These are phyloP conservation scores for Oryzias sinensis DNA, from an alignment of 2,797 vertebrate species.

Conservation along the genomic window DNA sequence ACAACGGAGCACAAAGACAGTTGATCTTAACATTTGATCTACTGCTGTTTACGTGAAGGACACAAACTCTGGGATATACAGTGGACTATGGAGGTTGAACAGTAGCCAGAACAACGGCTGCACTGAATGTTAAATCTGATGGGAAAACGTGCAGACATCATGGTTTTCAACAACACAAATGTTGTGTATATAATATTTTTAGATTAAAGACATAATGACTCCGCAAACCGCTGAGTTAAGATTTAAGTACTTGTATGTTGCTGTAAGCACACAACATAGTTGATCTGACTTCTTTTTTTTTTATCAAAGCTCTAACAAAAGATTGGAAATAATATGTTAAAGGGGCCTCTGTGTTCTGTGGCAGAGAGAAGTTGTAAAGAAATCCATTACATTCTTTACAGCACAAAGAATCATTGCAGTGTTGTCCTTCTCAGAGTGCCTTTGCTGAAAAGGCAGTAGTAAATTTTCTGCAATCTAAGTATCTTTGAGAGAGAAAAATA, in stretches of 20 bases:
- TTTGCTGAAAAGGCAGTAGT: conserved; percentile 3
- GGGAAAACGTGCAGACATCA: conserved; percentile 20
- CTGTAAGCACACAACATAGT: conserved; percentile 18
- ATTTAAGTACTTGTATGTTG: conserved; percentile 26
- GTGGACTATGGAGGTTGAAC: conserved; percentile 18
- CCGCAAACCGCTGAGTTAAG: not conserved
- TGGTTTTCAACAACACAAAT: conserved; percentile 19
- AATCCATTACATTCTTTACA: conserved; percentile 9
- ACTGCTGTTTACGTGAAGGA: conserved; percentile 23
- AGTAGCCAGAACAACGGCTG: not conserved
- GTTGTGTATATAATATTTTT: conserved; percentile 23
- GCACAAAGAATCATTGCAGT: not conserved
- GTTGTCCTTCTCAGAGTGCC: conserved; percentile 16
- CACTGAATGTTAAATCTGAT: conserved; percentile 15
- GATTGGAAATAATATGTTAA: conserved; percentile 9
- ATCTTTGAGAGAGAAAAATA: conserved; percentile 13
- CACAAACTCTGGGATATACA: conserved; percentile 14
- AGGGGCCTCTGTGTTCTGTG: conserved; percentile 4
- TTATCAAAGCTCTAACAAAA: conserved; percentile 15
- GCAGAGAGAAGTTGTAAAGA: conserved; percentile 9
- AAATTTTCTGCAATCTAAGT: conserved; percentile 15
- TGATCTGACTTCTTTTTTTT: conserved; percentile 20
- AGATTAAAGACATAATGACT: conserved; percentile 25
- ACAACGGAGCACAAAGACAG: conserved; percentile 32
- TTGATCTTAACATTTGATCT: conserved; percentile 5